Conservation (phyloP, 64 coral and sea anemone genomes). For the Montipora efflorescens region DNA sequence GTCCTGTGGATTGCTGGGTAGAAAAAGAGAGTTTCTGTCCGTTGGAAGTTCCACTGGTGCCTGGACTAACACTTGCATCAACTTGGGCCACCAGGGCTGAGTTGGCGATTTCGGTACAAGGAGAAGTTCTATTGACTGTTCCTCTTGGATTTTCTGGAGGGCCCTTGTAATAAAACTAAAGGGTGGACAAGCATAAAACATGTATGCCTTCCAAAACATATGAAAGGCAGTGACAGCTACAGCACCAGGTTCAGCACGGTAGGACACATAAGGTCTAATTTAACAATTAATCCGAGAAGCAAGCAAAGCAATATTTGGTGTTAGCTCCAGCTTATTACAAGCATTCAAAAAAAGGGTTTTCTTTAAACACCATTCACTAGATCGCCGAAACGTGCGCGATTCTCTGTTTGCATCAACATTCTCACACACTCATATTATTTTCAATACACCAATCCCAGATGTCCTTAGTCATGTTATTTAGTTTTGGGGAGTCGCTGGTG, state of each 20-base stretch:
- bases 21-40: constrained; percentile 23
- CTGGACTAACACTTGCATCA: not conserved
- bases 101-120: constrained; percentile 46
- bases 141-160: constrained; percentile 20
- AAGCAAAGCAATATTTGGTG: constrained; percentile 10
- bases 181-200: constrained; percentile 51
- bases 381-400: constrained; percentile 13
- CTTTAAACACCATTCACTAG: constrained; percentile 62
- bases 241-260: too few relatives aligned
- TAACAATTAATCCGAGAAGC: constrained; percentile 32
- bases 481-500: constrained; percentile 45
- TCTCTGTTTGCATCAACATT: constrained; percentile 61
- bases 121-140: constrained; percentile 27
- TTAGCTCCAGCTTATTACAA: constrained; percentile 3
- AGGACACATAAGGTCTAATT: not conserved
- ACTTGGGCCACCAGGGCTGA: constrained; percentile 51
- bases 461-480: constrained; percentile 42
- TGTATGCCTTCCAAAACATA: constrained; percentile 11
- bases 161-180: constrained; percentile 38
- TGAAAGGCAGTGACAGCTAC: constrained; percentile 10
- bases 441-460: constrained; percentile 68
- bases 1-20: not conserved
- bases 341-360: constrained; percentile 7
- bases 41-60: constrained; percentile 1
- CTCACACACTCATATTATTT: not conserved